These are phyloP conservation scores for Psittacula echo DNA, from an alignment of 2,797 vertebrate genomes.

Conservation along the genomic window DNA sequence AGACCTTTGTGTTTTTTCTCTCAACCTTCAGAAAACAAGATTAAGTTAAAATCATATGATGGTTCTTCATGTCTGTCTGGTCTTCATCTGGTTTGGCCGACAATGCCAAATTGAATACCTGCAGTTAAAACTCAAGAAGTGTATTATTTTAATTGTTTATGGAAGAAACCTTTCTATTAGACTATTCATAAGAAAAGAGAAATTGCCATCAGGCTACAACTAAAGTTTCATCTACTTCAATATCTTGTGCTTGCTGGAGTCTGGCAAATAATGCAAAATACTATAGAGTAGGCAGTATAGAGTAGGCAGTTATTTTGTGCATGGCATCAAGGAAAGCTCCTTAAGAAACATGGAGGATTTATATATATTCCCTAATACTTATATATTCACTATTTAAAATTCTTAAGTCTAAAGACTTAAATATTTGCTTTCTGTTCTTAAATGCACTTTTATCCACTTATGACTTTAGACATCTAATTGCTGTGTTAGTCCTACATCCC, in stretches of 20 bases:
- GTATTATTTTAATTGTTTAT: neutral
- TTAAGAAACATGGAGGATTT: conserved; percentile 27
- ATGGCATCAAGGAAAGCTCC: conserved; percentile 15
- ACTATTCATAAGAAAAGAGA: neutral
- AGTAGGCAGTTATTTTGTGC: neutral
- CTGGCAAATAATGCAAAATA: neutral
- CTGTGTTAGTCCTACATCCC: neutral
- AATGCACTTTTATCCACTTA: neutral
- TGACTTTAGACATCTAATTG: neutral
- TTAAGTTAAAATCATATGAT: conserved; percentile 19
- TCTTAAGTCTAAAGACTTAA: conserved; percentile 16
- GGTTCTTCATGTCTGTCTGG: neutral
- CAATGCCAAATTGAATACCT: neutral
- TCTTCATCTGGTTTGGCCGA: neutral
- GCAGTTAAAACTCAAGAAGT: neutral
- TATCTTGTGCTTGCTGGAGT: neutral
- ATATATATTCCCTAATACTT: neutral
- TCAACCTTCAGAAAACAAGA: conserved; percentile 35
- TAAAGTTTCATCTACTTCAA: neutral
- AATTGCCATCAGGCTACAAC: neutral
- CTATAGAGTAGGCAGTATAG: neutral
- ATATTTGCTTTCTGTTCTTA: conserved; percentile 9
- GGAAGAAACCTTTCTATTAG: neutral
- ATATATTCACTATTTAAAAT: neutral
- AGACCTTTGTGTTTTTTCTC: conserved; percentile 20